A percentile compares a stretch with the other conserved stretches of the same genome.
These are phyloP conservation scores for Pogona vitticeps DNA, from an alignment of 2,113 vertebrate species.

Conservation along the genomic window DNA sequence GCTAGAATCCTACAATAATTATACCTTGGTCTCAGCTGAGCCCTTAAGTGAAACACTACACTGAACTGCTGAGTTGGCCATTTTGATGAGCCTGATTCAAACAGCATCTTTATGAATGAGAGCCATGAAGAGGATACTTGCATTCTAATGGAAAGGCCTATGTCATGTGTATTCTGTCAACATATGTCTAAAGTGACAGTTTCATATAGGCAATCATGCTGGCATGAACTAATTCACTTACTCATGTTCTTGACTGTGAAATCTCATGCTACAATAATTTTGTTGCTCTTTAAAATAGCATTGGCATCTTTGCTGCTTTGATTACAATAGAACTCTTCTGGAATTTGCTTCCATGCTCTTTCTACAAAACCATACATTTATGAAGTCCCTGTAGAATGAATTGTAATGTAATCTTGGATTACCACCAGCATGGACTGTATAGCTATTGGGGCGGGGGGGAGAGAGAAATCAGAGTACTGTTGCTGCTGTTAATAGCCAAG, in stretches of 20 bases:
- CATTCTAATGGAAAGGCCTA: neutral
- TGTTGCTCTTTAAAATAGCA: neutral
- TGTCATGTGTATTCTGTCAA: neutral
- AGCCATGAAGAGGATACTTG: neutral
- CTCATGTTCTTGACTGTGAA: neutral
- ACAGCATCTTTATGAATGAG: neutral
- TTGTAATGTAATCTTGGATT: neutral
- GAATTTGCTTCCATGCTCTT: neutral
- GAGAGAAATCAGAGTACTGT: too few relatives aligned
- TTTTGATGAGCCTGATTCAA: neutral
- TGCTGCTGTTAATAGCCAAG: too few relatives aligned
- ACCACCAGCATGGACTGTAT: neutral
- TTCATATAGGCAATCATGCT: neutral
- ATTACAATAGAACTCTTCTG: conserved; percentile 2
- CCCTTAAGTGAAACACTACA: too few relatives aligned
- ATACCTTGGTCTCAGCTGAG: too few relatives aligned
- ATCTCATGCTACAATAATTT: neutral
- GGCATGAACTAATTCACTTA: neutral
- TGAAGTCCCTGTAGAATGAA: neutral
- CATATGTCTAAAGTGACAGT: neutral
- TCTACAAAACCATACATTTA: neutral
- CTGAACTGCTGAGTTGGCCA: too few relatives aligned
- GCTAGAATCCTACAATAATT: too few relatives aligned
- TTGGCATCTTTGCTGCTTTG: too few relatives aligned
- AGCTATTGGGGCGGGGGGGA: too few relatives aligned